Percentiles rank a stretch among this genome's conserved stretches.
These are phyloP conservation scores for Neuroterus valhalla DNA, from an alignment of 1,140 invertebrate species.

Conservation along the genomic window DNA sequence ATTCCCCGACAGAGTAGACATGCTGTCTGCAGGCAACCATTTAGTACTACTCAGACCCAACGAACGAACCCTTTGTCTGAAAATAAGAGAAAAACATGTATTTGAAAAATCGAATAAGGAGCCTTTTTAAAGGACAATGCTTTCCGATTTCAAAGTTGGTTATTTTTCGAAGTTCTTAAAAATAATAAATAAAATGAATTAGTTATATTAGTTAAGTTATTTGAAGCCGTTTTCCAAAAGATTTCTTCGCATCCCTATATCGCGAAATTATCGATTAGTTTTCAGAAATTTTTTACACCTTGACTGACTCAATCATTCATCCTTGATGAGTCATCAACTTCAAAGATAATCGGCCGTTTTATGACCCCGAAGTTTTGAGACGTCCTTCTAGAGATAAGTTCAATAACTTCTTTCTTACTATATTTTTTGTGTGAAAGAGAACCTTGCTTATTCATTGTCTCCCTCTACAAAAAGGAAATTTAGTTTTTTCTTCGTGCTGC, in stretches of 20 bases:
- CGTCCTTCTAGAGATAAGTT: too few species aligned
- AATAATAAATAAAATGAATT: too few species aligned
- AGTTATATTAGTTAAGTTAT: too few species aligned
- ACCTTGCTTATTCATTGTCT: too few species aligned
- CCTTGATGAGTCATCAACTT: background rate
- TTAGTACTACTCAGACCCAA: constrained; percentile 85
- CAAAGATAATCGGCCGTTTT: background rate
- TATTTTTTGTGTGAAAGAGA: too few species aligned
- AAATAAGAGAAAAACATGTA: constrained; percentile 61
- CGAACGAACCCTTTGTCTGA: constrained; percentile 87
- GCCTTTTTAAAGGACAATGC: background rate
- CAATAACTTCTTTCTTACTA: too few species aligned
- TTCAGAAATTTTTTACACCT: background rate
- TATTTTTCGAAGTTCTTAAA: constrained; percentile 14
- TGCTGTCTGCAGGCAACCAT: constrained; percentile 91
- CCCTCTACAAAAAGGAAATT: too few species aligned
- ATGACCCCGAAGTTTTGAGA: background rate
- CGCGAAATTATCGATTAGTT: too few species aligned
- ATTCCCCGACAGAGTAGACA: constrained; percentile 90
- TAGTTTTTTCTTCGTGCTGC: too few species aligned
- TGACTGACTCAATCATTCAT: background rate
- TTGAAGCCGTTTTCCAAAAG: too few species aligned
- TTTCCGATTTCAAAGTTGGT: constrained; percentile 24
- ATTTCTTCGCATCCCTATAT: too few species aligned
- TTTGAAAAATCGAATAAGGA: background rate